Conservation (phyloP, 2,113 vertebrate species). For the Morone saxatilis region DNA sequence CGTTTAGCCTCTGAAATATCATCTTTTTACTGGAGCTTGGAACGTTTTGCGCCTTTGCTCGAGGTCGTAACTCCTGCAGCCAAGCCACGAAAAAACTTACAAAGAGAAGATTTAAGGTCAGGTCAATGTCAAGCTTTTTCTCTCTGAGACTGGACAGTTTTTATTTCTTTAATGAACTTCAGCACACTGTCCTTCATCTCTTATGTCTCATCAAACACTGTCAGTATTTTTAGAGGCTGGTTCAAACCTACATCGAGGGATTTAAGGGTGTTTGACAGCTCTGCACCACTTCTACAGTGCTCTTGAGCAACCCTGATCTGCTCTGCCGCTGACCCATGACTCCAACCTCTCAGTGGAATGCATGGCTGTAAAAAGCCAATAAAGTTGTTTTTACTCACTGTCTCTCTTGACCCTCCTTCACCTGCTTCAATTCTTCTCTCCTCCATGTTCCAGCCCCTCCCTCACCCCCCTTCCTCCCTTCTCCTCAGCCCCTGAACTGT, state of each 20-base stretch:
- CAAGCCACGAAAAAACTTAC: neutral
- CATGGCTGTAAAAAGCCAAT: constrained; percentile 56
- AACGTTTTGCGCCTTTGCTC: neutral
- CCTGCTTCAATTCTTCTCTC: constrained; percentile 63
- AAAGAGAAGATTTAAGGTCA: neutral
- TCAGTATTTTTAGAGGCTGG: neutral
- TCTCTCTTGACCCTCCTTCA: constrained; percentile 60
- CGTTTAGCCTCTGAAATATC: neutral
- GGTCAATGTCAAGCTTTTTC: neutral
- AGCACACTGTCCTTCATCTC: neutral
- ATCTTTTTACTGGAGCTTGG: neutral
- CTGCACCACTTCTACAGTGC: neutral
- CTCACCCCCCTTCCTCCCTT: neutral
- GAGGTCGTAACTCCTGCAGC: neutral
- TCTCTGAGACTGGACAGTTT: neutral
- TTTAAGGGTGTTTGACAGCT: neutral
- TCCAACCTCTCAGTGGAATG: constrained; percentile 64
- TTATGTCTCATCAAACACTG: neutral
- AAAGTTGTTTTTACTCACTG: constrained; percentile 57
- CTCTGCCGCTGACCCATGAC: constrained; percentile 11
- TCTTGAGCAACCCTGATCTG: constrained; percentile 32
- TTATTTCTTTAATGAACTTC: neutral
- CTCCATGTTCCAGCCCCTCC: constrained; percentile 10
- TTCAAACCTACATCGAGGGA: neutral
- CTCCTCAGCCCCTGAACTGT: constrained; percentile 45